These are phyloP conservation scores for Ispidina picta DNA, from an alignment of 2,797 vertebrate species.

Conservation along the genomic window DNA sequence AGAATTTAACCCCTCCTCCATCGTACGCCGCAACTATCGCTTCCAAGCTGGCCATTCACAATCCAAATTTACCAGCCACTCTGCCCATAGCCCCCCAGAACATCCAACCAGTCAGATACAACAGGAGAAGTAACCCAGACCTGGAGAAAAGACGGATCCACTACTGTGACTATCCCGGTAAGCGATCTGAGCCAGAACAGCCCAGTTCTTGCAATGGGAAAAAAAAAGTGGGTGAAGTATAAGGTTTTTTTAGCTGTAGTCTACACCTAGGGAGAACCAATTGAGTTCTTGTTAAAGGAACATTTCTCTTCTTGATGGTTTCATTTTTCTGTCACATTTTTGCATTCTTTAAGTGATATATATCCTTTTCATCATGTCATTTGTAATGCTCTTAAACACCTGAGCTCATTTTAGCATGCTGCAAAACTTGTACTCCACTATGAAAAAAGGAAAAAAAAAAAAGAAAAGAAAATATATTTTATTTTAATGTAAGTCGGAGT, in stretches of 20 bases:
- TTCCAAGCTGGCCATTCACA: slow-evolving; percentile 89
- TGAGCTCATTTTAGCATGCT: not conserved
- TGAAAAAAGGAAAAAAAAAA: too few relatives aligned
- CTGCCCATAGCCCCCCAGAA: slow-evolving; percentile 83
- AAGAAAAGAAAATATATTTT: not conserved
- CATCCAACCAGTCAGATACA: slow-evolving; percentile 83
- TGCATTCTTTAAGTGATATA: not conserved
- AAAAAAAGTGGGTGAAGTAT: not conserved
- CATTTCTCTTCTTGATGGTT: not conserved
- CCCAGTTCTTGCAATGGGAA: not conserved
- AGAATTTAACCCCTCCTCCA: slow-evolving; percentile 91
- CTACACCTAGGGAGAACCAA: not conserved
- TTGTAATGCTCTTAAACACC: not conserved
- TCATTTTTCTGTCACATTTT: not conserved
- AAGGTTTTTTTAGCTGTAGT: not conserved
- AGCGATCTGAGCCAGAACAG: not conserved
- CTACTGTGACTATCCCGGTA: slow-evolving; percentile 95
- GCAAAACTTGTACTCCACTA: not conserved
- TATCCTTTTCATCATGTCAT: not conserved
- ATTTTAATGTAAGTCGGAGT: not conserved
- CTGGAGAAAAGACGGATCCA: slow-evolving; percentile 95
- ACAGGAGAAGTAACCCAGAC: slow-evolving; percentile 94
- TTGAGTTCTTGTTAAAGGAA: not conserved
- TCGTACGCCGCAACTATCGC: slow-evolving; percentile 94
- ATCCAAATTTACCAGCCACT: slow-evolving; percentile 76